Conservation (phyloP, 2,888 invertebrate species). For the Daptonema setosum region DNA sequence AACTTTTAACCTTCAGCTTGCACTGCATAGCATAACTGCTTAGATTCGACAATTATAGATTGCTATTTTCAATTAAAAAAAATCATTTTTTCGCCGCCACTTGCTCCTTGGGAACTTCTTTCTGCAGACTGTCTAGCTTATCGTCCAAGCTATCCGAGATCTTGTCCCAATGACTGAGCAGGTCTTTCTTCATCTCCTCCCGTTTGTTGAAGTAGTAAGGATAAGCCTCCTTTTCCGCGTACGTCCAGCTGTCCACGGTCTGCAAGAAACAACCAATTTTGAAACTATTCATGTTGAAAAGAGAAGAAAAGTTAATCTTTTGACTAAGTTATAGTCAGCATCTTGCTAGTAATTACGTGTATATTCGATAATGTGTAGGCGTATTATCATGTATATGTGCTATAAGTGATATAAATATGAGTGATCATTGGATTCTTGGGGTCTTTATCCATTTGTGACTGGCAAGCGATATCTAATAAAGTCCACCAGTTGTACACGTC, state of each 20-base stretch:
- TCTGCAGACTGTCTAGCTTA: conserved; percentile 21
- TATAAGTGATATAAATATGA: too few relatives aligned
- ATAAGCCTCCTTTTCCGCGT: conserved; percentile 12
- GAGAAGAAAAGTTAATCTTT: background rate
- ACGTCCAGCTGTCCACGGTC: conserved; percentile 4
- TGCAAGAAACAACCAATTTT: background rate
- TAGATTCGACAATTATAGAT: too few relatives aligned
- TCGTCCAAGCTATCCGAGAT: conserved; percentile 26
- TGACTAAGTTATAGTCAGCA: background rate
- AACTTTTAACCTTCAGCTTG: too few relatives aligned
- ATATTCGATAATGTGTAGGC: too few relatives aligned
- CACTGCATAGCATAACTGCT: too few relatives aligned
- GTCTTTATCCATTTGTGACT: too few relatives aligned
- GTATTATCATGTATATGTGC: too few relatives aligned
- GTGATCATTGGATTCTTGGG: too few relatives aligned
- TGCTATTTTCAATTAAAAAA: too few relatives aligned
- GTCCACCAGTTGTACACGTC: too few relatives aligned
- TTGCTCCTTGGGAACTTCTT: conserved; percentile 13
- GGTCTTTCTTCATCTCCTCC: conserved; percentile 25
- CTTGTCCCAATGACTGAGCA: conserved; percentile 25
- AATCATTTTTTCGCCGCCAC: background rate
- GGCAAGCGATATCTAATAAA: too few relatives aligned
- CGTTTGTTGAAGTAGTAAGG: conserved; percentile 27
- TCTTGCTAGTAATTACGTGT: too few relatives aligned
- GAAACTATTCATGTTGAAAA: background rate